Evolutionary conservation across 2,797 vertebrate genomes (phyloP).

Genomic region (Trematocara caparti): DNA sequence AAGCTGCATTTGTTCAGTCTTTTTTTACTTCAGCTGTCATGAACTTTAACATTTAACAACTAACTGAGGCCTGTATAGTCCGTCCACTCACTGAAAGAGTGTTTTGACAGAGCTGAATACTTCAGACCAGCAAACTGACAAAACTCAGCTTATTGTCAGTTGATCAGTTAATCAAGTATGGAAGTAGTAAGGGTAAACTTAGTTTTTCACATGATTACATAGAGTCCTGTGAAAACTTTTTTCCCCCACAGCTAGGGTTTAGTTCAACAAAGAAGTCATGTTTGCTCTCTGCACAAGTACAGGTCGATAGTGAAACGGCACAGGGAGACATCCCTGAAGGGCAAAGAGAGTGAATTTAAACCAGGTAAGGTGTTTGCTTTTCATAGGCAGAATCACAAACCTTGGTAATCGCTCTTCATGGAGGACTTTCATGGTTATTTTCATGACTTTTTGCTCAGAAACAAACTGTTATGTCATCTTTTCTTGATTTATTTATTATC

Average conservation of each 20-base stretch:
- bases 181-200: background rate
- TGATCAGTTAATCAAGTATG: background rate
- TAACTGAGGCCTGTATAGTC: background rate
- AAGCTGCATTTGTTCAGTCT: background rate
- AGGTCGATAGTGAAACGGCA: background rate
- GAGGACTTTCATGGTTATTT: background rate
- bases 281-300: background rate
- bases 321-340: background rate
- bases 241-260: background rate
- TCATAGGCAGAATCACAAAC: background rate
- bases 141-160: background rate
- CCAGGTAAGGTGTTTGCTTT: background rate
- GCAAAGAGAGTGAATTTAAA: background rate
- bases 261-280: background rate
- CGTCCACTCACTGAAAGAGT: background rate
- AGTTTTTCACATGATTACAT: background rate
- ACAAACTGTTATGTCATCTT: background rate
- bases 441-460: background rate
- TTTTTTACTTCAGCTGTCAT: background rate
- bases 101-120: background rate
- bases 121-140: background rate
- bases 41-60: background rate
- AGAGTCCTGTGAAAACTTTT: background rate
- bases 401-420: background rate
- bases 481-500: background rate